A percentile compares a stretch with the other conserved stretches of the same genome.
These are phyloP conservation scores for Microplitis mediator DNA, from an alignment of 1,140 invertebrate species.

Conservation along the genomic window DNA sequence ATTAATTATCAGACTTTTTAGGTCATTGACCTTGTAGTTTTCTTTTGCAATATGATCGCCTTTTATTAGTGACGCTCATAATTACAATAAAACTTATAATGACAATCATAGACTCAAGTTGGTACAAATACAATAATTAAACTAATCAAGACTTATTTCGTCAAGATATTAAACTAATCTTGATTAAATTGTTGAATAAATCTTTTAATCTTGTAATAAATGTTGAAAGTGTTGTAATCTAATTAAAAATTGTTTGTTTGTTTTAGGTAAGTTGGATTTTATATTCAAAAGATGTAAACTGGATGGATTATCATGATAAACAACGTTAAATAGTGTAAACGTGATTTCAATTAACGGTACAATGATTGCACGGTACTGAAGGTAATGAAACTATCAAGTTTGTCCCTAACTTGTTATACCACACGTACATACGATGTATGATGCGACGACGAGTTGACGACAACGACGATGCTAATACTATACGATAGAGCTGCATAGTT, in stretches of 20 bases:
- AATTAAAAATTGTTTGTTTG: conserved; percentile 10
- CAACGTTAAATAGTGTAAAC: not conserved
- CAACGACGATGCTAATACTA: not conserved
- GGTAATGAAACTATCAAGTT: conserved; percentile 19
- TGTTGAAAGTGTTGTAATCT: too few species aligned
- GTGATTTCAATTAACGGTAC: not conserved
- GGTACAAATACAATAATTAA: too few species aligned
- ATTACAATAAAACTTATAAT: too few species aligned
- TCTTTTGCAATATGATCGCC: not conserved
- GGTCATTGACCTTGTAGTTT: conserved; percentile 23
- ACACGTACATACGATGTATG: not conserved
- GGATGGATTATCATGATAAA: too few species aligned
- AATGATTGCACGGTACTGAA: not conserved
- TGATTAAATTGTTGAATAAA: too few species aligned
- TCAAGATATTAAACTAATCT: too few species aligned
- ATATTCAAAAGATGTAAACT: too few species aligned
- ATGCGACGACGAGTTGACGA: not conserved
- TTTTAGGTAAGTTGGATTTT: conserved; percentile 30
- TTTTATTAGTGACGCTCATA: not conserved
- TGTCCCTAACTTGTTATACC: not conserved
- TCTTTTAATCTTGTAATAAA: too few species aligned
- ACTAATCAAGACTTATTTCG: too few species aligned
- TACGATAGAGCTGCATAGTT: not conserved
- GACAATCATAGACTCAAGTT: too few species aligned
- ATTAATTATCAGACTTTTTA: conserved; percentile 46